Conservation (phyloP, 1,140 invertebrate genomes). For the Melanaphis sacchari region DNA sequence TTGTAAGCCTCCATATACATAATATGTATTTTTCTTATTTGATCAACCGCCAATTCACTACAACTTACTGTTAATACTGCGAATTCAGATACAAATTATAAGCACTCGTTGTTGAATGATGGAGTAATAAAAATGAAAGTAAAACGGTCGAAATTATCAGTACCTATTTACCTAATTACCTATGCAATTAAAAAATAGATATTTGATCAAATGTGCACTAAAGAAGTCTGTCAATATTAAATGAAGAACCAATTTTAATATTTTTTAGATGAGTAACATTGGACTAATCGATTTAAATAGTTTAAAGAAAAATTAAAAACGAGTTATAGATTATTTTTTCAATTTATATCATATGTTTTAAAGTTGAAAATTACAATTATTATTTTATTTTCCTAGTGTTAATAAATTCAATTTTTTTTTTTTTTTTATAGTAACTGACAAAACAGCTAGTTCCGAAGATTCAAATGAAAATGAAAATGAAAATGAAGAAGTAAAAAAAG, state of each 20-base stretch:
- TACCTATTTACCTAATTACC: too few species aligned
- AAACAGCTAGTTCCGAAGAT: not conserved
- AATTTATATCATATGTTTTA: not conserved
- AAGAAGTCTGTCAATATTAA: too few species aligned
- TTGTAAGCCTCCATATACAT: too few species aligned
- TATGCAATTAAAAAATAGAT: too few species aligned
- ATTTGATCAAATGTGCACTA: too few species aligned
- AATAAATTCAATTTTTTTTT: not conserved
- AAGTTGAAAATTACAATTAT: not conserved
- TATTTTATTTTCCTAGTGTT: not conserved
- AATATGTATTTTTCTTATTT: too few species aligned
- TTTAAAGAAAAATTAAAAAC: not conserved
- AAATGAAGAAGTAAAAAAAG: conserved; percentile 2
- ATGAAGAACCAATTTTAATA: not conserved
- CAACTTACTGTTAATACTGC: too few species aligned
- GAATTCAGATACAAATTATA: too few species aligned
- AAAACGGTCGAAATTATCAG: too few species aligned
- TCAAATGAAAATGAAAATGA: conserved; percentile 2
- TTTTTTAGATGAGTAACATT: not conserved
- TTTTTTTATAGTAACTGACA: not conserved
- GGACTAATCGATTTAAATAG: not conserved
- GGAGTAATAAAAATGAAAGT: not conserved
- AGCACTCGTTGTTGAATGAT: too few species aligned
- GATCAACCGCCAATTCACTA: too few species aligned
- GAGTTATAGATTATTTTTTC: not conserved